phyloP scores from a whole-genome alignment of 2,888 invertebrate species.

The Sarcophaga rosellei region DNA sequence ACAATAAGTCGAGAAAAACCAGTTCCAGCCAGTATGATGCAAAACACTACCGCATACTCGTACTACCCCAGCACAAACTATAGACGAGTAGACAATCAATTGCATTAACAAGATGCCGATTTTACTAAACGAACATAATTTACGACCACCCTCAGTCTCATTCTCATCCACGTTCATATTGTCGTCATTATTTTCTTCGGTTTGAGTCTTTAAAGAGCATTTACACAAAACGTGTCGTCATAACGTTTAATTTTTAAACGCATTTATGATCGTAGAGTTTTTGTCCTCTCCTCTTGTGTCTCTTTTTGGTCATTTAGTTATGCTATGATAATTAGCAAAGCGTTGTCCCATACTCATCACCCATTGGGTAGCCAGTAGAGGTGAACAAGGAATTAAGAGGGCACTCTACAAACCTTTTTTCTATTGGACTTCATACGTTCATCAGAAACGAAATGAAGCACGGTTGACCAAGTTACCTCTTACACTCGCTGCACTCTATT shows the following conservation, averaged over 20 bases:
- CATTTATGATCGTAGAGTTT: constrained; percentile 25
- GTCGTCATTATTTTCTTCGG: not conserved
- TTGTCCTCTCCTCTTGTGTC: not conserved
- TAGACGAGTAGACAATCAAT: too few relatives aligned
- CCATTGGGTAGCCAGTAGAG: not conserved
- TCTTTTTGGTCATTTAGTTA: constrained; percentile 4
- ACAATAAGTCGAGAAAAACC: constrained; percentile 1
- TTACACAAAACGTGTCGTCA: not conserved
- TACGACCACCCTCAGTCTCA: constrained; percentile 63
- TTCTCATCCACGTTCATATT: not conserved
- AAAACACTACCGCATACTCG: not conserved
- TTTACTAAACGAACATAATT: constrained; percentile 66
- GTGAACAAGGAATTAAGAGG: too few relatives aligned
- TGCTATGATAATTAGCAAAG: not conserved
- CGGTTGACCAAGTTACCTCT: not conserved
- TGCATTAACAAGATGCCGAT: constrained; percentile 42
- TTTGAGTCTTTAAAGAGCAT: not conserved
- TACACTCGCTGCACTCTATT: too few relatives aligned
- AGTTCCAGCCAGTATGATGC: constrained; percentile 11
- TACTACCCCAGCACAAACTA: not conserved
- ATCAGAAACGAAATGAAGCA: constrained; percentile 65
- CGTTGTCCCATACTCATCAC: too few relatives aligned
- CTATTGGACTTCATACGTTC: not conserved
- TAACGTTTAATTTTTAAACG: constrained; percentile 1
- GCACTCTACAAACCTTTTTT: constrained; percentile 22